A percentile compares a stretch with the other conserved stretches of the same genome.
phyloP scores from a whole-genome alignment of 2,888 invertebrate species.

The Mesorhabditis belari region DNA sequence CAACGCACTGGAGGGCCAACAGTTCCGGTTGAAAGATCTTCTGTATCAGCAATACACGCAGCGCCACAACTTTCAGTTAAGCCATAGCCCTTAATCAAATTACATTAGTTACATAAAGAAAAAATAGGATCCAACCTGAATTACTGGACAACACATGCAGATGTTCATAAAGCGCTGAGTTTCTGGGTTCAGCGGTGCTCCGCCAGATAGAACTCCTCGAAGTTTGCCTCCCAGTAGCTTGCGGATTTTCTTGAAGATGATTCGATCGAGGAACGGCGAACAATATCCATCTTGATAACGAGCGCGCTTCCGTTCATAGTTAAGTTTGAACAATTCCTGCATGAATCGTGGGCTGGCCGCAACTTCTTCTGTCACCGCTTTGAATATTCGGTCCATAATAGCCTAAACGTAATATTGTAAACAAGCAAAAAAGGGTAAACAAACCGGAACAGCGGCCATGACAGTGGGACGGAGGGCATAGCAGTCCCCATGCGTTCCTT shows the following conservation, averaged over 20 bases:
- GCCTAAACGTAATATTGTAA: conserved; percentile 62
- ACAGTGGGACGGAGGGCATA: conserved; percentile 82
- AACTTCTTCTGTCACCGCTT: conserved; percentile 89
- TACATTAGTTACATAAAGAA: not conserved
- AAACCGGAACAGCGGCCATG: conserved; percentile 86
- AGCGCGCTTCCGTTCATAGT: conserved; percentile 80
- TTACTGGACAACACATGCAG: conserved; percentile 79
- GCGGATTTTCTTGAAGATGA: conserved; percentile 65
- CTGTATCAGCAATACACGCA: conserved; percentile 60
- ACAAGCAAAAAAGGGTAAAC: not conserved
- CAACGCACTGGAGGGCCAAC: conserved; percentile 80
- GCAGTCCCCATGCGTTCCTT: conserved; percentile 86
- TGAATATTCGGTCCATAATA: conserved; percentile 90
- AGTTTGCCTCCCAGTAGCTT: conserved; percentile 79
- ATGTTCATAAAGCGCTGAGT: conserved; percentile 85
- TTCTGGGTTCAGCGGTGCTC: conserved; percentile 83
- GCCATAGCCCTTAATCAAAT: conserved; percentile 71
- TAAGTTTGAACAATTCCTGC: conserved; percentile 80
- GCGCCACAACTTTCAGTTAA: conserved; percentile 94
- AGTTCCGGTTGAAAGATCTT: conserved; percentile 70
- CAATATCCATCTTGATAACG: conserved; percentile 66
- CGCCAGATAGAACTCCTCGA: conserved; percentile 76
- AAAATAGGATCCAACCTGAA: conserved; percentile 13
- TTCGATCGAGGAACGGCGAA: conserved; percentile 57
- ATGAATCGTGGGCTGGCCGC: conserved; percentile 38